Conservation (phyloP, 2,113 vertebrate genomes). For the Bungarus multicinctus region DNA sequence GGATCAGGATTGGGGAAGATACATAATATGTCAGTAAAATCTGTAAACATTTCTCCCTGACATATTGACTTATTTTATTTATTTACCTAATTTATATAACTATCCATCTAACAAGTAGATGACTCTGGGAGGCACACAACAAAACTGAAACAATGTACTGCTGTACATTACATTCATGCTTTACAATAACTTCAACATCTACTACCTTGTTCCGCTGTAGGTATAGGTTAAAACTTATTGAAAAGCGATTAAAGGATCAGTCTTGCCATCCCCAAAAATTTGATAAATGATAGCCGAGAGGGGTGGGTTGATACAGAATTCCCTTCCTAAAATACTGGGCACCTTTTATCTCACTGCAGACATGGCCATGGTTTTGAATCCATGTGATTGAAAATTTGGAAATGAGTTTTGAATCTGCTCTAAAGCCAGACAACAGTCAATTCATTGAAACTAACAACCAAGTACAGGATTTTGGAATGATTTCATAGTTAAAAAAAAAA, state of each 20-base stretch:
- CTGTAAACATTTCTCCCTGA: neutral
- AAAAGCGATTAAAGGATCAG: neutral
- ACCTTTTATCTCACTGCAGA: neutral
- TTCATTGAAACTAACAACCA: neutral
- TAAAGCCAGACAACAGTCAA: neutral
- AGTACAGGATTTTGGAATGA: neutral
- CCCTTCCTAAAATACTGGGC: neutral
- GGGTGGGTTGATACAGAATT: neutral
- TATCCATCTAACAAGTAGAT: neutral
- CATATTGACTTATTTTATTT: neutral
- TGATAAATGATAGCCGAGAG: neutral
- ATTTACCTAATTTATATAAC: neutral
- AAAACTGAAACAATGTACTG: neutral
- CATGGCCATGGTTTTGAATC: neutral
- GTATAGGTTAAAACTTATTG: neutral
- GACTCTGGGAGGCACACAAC: neutral
- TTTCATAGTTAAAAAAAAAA: neutral
- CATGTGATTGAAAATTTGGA: neutral
- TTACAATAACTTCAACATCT: neutral
- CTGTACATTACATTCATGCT: neutral
- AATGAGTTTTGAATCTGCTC: neutral
- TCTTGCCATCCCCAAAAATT: neutral
- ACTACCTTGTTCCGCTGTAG: neutral
- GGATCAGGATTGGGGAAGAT: neutral
- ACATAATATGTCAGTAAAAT: neutral